phyloP scores from a whole-genome alignment of 2,888 invertebrate species.

The Altica lythri region DNA sequence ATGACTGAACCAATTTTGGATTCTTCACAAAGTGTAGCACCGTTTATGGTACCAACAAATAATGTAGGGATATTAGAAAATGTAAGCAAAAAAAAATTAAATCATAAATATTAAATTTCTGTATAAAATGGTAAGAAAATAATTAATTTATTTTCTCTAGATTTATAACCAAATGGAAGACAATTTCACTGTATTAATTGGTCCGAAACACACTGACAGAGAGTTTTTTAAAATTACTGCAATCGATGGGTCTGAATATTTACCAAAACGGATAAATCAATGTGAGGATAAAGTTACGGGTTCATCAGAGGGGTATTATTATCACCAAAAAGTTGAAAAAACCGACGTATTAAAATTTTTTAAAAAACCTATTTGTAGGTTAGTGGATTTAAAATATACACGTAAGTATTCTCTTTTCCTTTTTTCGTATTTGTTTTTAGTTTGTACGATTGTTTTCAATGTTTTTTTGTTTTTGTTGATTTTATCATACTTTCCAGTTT shows the following conservation, averaged over 20 bases:
- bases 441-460: no score
- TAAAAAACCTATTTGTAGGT: conserved; percentile 71
- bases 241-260: conserved; percentile 61
- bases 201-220: conserved; percentile 61
- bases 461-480: no score
- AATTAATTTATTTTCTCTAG: conserved; percentile 61
- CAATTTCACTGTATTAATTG: conserved; percentile 67
- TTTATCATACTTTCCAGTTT: no score
- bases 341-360: conserved; percentile 66
- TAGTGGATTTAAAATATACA: no score
- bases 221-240: conserved; percentile 67
- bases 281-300: conserved; percentile 65
- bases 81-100: conserved; percentile 57
- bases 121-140: no score
- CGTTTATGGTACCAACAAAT: conserved; percentile 65
- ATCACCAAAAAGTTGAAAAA: conserved; percentile 64
- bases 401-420: no score
- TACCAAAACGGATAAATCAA: conserved; percentile 61
- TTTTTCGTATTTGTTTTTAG: no score
- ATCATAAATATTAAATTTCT: not conserved
- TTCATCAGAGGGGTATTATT: conserved; percentile 69
- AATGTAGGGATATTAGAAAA: conserved; percentile 71
- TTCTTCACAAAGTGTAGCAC: conserved; percentile 60
- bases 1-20: conserved; percentile 67
- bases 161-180: conserved; percentile 67